Evolutionary conservation across 2,113 vertebrate genomes (phyloP).

Genomic region (Gila orcuttii): DNA sequence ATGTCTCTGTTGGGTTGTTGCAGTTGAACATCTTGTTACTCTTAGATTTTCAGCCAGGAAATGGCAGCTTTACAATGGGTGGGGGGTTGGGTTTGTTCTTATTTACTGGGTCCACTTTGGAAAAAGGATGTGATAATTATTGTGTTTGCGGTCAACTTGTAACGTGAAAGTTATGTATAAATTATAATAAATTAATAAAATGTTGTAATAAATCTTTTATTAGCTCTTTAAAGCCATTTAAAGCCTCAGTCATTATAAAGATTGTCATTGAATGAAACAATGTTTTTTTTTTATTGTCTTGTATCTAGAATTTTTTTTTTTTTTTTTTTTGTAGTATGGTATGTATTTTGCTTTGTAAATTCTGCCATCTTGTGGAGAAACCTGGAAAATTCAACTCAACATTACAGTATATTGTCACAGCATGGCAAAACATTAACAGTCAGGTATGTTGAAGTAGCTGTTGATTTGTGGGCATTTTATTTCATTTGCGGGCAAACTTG

Average conservation of each 20-base stretch:
- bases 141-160: constrained; percentile 78
- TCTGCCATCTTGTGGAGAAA: constrained; percentile 75
- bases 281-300: background rate
- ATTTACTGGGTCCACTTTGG: constrained; percentile 62
- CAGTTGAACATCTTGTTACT: constrained; percentile 66
- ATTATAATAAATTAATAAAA: constrained; percentile 71
- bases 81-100: constrained; percentile 57
- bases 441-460: background rate
- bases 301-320: background rate
- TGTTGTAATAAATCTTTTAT: constrained; percentile 84
- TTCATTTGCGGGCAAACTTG: background rate
- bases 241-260: background rate
- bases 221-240: constrained; percentile 71
- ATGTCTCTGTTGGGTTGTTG: constrained; percentile 63
- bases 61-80: constrained; percentile 50
- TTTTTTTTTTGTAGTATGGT: background rate
- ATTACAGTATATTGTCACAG: background rate
- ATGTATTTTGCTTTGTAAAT: constrained; percentile 55
- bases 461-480: background rate
- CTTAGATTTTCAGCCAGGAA: constrained; percentile 64
- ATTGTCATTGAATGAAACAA: background rate
- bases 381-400: background rate
- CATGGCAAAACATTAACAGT: background rate
- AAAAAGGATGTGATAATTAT: constrained; percentile 67
- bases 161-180: constrained; percentile 78